These are phyloP conservation scores for Aphaenogaster rudis DNA, from an alignment of 1,140 invertebrate species.

Conservation along the genomic window DNA sequence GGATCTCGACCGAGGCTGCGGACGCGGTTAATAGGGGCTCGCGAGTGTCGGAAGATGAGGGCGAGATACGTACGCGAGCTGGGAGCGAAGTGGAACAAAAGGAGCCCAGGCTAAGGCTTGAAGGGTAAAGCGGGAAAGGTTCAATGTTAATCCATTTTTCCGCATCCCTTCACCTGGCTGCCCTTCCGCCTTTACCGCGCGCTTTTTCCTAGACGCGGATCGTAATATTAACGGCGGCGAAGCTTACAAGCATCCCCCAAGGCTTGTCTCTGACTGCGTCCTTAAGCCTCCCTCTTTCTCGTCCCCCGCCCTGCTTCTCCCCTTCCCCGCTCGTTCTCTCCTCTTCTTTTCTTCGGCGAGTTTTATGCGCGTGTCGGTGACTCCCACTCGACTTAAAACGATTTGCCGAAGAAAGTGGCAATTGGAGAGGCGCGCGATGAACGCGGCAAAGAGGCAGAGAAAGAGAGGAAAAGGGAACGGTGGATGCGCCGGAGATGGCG, in stretches of 20 bases:
- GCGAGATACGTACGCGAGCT: conserved; percentile 24
- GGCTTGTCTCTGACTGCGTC: conserved; percentile 42
- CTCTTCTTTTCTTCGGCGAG: conserved; percentile 41
- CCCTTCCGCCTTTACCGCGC: conserved; percentile 41
- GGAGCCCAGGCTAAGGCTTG: background rate
- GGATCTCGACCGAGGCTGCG: conserved; percentile 68
- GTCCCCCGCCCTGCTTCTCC: too few relatives aligned
- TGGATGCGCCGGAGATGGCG: background rate
- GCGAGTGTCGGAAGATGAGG: conserved; percentile 21
- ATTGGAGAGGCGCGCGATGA: conserved; percentile 57
- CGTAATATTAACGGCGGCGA: conserved; percentile 78
- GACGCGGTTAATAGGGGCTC: conserved; percentile 75
- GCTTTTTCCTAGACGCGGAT: conserved; percentile 66
- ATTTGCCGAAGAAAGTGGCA: conserved; percentile 67
- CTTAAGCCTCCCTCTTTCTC: background rate
- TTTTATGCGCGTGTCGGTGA: conserved; percentile 64
- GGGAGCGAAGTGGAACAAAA: conserved; percentile 19
- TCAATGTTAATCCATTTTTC: conserved; percentile 82
- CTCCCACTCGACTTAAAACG: conserved; percentile 60
- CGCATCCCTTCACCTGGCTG: conserved; percentile 62
- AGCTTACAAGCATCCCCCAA: conserved; percentile 66
- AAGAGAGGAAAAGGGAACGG: background rate
- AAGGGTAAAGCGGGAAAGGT: conserved; percentile 66
- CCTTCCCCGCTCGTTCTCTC: background rate
- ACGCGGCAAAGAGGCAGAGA: conserved; percentile 20